Evolutionary conservation across 1,140 invertebrate species (phyloP).

Genomic region (Drosophila persimilis): DNA sequence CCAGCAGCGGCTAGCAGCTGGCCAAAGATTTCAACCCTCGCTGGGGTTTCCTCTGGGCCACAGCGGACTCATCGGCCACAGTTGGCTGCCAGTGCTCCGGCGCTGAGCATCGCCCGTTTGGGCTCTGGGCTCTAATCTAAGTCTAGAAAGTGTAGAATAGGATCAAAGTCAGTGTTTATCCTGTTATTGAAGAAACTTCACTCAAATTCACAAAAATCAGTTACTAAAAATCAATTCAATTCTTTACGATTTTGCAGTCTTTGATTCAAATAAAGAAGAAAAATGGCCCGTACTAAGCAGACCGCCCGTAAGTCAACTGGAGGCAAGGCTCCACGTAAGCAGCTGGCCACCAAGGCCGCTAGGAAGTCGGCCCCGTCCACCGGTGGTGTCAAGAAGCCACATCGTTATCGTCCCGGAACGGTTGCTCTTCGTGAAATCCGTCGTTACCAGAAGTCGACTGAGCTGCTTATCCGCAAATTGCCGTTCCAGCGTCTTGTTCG

Average conservation of each 20-base stretch:
- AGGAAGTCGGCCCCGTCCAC: constrained; percentile 89
- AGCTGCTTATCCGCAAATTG: constrained; percentile 91
- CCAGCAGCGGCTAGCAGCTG: constrained; percentile 24
- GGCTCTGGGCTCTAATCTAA: constrained; percentile 10
- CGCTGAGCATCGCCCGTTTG: constrained; percentile 47
- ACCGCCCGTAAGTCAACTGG: constrained; percentile 93
- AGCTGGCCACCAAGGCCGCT: constrained; percentile 93
- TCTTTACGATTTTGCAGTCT: not conserved
- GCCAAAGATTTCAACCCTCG: constrained; percentile 57
- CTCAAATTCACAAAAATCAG: too few relatives aligned
- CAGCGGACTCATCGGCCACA: constrained; percentile 23
- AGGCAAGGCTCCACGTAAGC: constrained; percentile 94
- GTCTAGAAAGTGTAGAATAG: not conserved
- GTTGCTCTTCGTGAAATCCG: constrained; percentile 94
- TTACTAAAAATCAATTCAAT: not conserved
- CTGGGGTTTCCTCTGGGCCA: constrained; percentile 29
- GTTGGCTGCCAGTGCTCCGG: constrained; percentile 60
- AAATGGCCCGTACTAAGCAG: constrained; percentile 93
- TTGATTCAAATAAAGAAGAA: constrained; percentile 7
- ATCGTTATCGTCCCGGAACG: constrained; percentile 92
- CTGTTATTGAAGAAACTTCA: too few relatives aligned
- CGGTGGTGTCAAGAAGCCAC: constrained; percentile 91
- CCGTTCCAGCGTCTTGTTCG: constrained; percentile 93
- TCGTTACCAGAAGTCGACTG: constrained; percentile 93
- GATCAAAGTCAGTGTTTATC: too few relatives aligned